Base-by-base conservation (phyloP, 2,113 vertebrate genomes). In the Ptychochromis oligacanthus region DNA sequence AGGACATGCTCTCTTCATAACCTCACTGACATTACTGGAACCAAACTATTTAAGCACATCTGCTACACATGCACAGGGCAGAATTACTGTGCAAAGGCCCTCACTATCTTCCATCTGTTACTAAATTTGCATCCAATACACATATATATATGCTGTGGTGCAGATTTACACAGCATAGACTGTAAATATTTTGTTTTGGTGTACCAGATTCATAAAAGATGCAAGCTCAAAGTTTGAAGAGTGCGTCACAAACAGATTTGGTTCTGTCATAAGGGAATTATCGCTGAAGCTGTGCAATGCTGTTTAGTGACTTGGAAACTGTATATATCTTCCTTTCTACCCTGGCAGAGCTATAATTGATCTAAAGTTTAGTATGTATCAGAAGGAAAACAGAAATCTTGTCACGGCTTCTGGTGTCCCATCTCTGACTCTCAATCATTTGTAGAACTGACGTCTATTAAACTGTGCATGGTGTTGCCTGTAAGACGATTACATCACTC, bases 31-130 rank as follows among this genome's bases (percentile, higher is more conserved):
- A 79, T 83, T 26, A 34, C 22, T 36, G 20, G 54, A 75, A 54
- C 40, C 15, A 17, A 55, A 65, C 58, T 36, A 18, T 61, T 57
- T 67, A 80, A 17, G 28, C 20, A 18, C 13, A 6, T 74, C 61
- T 26, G 60, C 72, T 75, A 40, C 52, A 60, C 72, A 67, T 85
- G 52, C 36, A 54, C 18, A 13, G 59, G 56, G 58, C 64, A 64
- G 26, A 72, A 59, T 55, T 14, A 55, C 61, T 18, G 31, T 49
- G 77, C 28, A 83, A 80, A 85, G 85, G 64, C 81, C 74, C 65
- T 78, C 17, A 7, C 67, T 77, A 26, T 57, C 57, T 31, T 67
- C 80, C 64, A 86, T 83, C 80, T 88, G 82, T 74, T 67, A 77
- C 43, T 72, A 31, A 64, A 79, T 81, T 81, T 86, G 31, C 31